Percentiles rank a stretch among this genome's conserved stretches.
Conservation (phyloP, 2,888 invertebrate species). For the Koerneria pararmatus region DNA sequence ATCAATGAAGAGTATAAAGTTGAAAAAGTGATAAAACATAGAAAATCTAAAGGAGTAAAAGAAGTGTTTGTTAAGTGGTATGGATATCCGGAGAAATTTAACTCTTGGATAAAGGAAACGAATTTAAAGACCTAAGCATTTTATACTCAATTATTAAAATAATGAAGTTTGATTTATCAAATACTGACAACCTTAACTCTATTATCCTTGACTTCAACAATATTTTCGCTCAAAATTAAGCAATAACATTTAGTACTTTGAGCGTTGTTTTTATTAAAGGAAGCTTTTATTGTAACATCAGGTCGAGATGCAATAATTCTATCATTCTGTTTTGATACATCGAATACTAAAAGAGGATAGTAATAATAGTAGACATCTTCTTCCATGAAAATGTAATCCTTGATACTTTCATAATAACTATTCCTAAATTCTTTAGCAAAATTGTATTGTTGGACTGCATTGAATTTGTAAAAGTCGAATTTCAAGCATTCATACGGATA, state of each 20-base stretch:
- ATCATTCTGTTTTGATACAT: constrained; percentile 43
- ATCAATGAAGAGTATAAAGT: constrained; percentile 12
- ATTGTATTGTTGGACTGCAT: constrained; percentile 42
- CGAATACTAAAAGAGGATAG: constrained; percentile 37
- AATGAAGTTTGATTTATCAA: constrained; percentile 11
- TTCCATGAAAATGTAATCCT: constrained; percentile 40
- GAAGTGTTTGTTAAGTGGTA: constrained; percentile 31
- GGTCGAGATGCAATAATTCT: constrained; percentile 39
- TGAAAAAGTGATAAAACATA: neutral
- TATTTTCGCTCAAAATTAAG: constrained; percentile 30
- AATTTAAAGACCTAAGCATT: constrained; percentile 11
- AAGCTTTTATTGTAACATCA: constrained; percentile 40
- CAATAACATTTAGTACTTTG: constrained; percentile 38
- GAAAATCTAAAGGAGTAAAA: constrained; percentile 3
- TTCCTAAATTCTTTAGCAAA: constrained; percentile 43
- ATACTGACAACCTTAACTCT: constrained; percentile 31
- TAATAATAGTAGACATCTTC: constrained; percentile 38
- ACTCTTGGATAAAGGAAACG: constrained; percentile 2
- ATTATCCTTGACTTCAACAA: constrained; percentile 34
- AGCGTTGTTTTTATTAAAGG: constrained; percentile 31
- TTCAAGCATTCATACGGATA: constrained; percentile 44
- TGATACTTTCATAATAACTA: constrained; percentile 36
- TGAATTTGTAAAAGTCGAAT: constrained; percentile 41
- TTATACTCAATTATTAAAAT: constrained; percentile 23
- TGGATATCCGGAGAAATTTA: constrained; percentile 34